Evolutionary conservation across 2,113 vertebrate species (phyloP).

Genomic region (Plectropomus leopardus): DNA sequence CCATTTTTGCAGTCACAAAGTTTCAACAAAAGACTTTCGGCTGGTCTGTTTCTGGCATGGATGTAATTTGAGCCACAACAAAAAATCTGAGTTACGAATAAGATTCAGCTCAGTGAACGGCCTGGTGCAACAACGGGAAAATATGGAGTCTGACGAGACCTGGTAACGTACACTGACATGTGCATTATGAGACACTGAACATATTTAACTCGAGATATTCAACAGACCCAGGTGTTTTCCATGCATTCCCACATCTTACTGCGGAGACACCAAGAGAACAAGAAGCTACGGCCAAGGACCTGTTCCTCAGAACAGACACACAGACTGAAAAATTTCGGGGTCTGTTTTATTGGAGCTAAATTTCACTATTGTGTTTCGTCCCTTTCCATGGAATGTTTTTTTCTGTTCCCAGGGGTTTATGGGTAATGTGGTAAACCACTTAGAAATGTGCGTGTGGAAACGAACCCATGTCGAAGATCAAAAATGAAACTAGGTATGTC

Average conservation of each 20-base stretch:
- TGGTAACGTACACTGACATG: not conserved
- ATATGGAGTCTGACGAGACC: not conserved
- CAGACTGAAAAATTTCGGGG: constrained; percentile 43
- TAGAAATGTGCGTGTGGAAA: constrained; percentile 64
- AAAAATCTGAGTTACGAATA: not conserved
- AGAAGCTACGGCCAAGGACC: constrained; percentile 36
- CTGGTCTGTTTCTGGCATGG: not conserved
- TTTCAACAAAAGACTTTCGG: not conserved
- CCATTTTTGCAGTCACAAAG: not conserved
- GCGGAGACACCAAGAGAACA: not conserved
- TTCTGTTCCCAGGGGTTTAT: constrained; percentile 70
- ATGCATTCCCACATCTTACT: constrained; percentile 8
- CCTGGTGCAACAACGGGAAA: not conserved
- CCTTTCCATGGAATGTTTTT: constrained; percentile 59
- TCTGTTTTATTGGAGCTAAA: constrained; percentile 63
- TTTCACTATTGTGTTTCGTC: constrained; percentile 51
- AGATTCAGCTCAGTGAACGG: not conserved
- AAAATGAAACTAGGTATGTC: constrained; percentile 70
- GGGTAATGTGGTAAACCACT: constrained; percentile 70
- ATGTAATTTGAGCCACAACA: not conserved
- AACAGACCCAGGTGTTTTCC: constrained; percentile 46
- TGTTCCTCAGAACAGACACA: constrained; percentile 34
- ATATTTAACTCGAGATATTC: not conserved
- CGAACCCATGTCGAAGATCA: constrained; percentile 48
- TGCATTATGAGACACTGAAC: constrained; percentile 5